Conservation (phyloP, 2,113 vertebrate species). For the Tupaia tana region DNA sequence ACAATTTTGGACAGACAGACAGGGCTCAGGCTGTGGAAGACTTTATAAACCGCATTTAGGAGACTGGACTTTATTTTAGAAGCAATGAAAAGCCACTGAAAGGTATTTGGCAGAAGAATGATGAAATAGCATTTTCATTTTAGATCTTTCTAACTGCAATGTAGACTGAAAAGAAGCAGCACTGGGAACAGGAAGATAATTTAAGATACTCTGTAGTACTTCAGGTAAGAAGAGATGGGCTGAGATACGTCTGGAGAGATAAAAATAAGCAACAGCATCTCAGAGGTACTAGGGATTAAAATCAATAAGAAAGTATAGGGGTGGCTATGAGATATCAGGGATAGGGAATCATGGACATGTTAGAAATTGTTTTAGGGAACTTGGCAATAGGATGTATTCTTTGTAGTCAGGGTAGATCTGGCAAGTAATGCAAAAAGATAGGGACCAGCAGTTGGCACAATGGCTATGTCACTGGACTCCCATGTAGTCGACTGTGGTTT, state of each 20-base stretch:
- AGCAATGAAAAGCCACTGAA: slow-evolving; percentile 52
- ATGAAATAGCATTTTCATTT: slow-evolving; percentile 65
- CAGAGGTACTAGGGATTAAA: background rate
- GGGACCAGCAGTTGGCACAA: too few species aligned
- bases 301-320: background rate
- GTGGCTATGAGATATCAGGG: background rate
- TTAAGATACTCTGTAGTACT: background rate
- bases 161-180: slow-evolving; percentile 23
- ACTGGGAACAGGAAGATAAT: background rate
- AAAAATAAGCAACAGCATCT: background rate
- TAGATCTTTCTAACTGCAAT: slow-evolving; percentile 38
- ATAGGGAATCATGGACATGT: background rate
- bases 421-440: too few species aligned
- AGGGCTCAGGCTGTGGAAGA: background rate
- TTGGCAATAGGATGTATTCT: background rate
- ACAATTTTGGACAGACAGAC: background rate
- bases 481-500: too few species aligned
- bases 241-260: accelerated
- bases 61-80: slow-evolving; percentile 35
- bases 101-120: slow-evolving; percentile 31
- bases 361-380: background rate
- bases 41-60: slow-evolving; percentile 43
- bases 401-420: background rate
- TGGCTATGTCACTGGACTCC: too few species aligned
- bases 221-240: background rate